A percentile compares a stretch with the other conserved stretches of the same genome.
Evolutionary conservation across 2,797 vertebrate genomes (phyloP).

Genomic region (Anolis apletophallus): DNA sequence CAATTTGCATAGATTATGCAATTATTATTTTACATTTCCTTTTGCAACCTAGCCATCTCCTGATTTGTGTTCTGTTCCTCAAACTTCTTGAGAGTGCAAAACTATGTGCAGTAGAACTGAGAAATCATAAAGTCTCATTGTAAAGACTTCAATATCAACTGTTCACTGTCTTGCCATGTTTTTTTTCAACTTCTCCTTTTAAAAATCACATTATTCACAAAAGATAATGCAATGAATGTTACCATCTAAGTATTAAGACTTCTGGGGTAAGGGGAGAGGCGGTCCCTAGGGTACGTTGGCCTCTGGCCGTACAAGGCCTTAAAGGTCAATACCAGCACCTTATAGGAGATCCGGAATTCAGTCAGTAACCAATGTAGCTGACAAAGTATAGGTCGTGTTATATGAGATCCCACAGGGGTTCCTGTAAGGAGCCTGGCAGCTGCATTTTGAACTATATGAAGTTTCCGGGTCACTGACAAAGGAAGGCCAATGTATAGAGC

Average conservation of each 20-base stretch:
- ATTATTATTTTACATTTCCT: fast-evolving
- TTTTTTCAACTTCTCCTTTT: not conserved
- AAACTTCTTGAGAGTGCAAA: not conserved
- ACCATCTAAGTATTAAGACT: constrained; percentile 17
- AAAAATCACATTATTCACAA: not conserved
- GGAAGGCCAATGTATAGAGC: no score
- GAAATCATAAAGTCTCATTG: constrained; percentile 17
- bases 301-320: no score
- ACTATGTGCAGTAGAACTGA: not conserved
- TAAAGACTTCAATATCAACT: not conserved
- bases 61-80: not conserved
- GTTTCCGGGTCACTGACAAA: no score
- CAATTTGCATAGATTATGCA: not conserved
- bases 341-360: no score
- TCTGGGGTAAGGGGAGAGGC: no score
- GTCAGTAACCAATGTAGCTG: no score
- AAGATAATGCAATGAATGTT: constrained; percentile 17
- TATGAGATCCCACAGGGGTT: no score
- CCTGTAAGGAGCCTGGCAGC: no score
- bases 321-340: no score
- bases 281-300: no score
- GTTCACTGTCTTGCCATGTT: constrained; percentile 1
- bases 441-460: no score
- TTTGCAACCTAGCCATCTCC: not conserved
- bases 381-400: no score